phyloP scores from a whole-genome alignment of 1,140 invertebrate species.

The Euschistus heros region DNA sequence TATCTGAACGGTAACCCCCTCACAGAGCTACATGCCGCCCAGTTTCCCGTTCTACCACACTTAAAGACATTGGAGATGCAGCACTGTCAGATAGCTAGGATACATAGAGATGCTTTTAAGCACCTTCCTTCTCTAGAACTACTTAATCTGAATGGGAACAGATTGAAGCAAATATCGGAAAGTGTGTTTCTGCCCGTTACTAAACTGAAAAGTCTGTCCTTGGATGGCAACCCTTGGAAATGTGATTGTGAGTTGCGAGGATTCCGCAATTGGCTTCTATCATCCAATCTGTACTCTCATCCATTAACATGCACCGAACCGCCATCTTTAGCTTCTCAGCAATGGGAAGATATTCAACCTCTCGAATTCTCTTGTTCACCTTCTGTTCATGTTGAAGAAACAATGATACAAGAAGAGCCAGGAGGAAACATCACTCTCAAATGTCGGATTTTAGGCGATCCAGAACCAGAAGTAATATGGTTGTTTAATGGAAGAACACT shows the following conservation, averaged over 20 bases:
- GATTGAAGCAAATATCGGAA: constrained; percentile 49
- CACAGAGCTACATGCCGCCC: constrained; percentile 49
- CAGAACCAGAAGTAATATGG: constrained; percentile 52
- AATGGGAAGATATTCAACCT: constrained; percentile 61
- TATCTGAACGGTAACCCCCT: constrained; percentile 63
- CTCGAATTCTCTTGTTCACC: constrained; percentile 46
- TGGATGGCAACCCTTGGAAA: constrained; percentile 71
- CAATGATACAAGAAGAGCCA: constrained; percentile 46
- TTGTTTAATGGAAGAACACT: constrained; percentile 40
- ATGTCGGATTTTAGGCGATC: constrained; percentile 57
- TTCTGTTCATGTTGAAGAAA: constrained; percentile 34
- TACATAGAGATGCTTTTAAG: constrained; percentile 58
- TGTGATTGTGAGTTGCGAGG: constrained; percentile 63
- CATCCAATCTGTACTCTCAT: constrained; percentile 59
- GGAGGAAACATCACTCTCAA: constrained; percentile 61
- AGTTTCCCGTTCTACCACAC: constrained; percentile 54
- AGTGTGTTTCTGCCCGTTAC: constrained; percentile 51
- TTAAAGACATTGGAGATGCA: constrained; percentile 61
- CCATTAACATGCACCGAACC: constrained; percentile 58
- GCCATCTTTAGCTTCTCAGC: constrained; percentile 43
- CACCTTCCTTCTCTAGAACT: constrained; percentile 57
- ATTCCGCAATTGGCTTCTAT: constrained; percentile 62
- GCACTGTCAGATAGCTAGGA: constrained; percentile 50
- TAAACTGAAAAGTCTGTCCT: constrained; percentile 58
- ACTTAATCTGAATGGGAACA: constrained; percentile 64